Conservation (phyloP, 2,797 vertebrate genomes). For the Notolabrus celidotus region DNA sequence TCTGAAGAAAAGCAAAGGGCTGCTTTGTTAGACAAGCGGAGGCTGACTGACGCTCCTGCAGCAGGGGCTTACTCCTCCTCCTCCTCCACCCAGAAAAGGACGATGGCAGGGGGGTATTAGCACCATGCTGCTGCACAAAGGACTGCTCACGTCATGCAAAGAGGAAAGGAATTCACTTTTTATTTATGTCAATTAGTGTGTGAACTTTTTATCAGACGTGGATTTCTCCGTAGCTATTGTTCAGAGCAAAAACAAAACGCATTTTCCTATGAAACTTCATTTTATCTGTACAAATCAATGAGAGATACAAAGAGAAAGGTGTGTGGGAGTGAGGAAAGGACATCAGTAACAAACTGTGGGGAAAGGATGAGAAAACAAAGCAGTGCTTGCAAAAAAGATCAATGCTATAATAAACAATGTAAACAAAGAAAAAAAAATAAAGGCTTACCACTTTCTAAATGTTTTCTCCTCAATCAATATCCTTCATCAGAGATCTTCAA, state of each 20-base stretch:
- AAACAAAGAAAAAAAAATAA: constrained; percentile 58
- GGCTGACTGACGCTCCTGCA: constrained; percentile 34
- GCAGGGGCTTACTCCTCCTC: constrained; percentile 37
- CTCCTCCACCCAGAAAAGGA: constrained; percentile 15
- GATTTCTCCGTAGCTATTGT: constrained; percentile 60
- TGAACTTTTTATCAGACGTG: constrained; percentile 68
- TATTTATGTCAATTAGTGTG: constrained; percentile 81
- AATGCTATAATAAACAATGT: constrained; percentile 63
- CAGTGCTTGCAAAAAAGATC: constrained; percentile 57
- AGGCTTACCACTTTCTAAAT: constrained; percentile 55
- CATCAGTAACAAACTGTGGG: constrained; percentile 56
- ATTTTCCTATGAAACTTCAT: constrained; percentile 70
- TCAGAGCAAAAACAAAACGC: constrained; percentile 42
- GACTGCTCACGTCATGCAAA: constrained; percentile 60
- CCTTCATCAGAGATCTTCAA: constrained; percentile 18
- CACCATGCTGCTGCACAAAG: constrained; percentile 57
- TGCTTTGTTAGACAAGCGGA: constrained; percentile 73
- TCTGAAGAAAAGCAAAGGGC: constrained; percentile 85
- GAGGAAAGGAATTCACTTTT: constrained; percentile 58
- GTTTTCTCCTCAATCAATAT: constrained; percentile 49
- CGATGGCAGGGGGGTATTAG: constrained; percentile 17
- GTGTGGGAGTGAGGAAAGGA: constrained; percentile 36
- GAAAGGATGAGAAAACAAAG: constrained; percentile 39
- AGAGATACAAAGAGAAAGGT: constrained; percentile 38
- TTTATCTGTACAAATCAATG: constrained; percentile 77